Conservation (phyloP, 30 jellyfish, hydroid and myxozoan genomes). For the Nemopilema nomurai region DNA sequence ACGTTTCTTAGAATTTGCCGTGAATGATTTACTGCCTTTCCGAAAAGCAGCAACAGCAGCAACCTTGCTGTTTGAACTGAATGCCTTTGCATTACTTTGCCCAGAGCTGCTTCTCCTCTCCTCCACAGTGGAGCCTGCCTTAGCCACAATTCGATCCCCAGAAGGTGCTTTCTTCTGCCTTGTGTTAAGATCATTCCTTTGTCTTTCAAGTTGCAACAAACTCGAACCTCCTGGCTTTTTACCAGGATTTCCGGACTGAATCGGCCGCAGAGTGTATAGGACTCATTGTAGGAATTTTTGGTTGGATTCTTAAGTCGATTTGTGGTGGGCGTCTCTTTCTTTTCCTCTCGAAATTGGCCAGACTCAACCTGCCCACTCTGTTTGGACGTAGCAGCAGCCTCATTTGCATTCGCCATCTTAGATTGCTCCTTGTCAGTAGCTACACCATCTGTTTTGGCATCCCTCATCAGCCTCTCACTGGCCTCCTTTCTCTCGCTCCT, state of each 20-base stretch:
- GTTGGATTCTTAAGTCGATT: background rate
- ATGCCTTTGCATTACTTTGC: background rate
- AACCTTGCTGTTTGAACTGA: background rate
- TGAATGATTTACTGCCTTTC: background rate
- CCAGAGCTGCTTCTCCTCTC: background rate
- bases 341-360: background rate
- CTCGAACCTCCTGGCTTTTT: background rate
- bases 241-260: slow-evolving; percentile 1
- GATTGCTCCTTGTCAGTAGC: background rate
- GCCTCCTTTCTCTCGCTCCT: background rate
- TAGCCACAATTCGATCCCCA: background rate
- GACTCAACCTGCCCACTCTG: background rate
- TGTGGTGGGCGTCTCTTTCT: background rate
- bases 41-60: background rate
- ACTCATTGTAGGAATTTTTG: slow-evolving; percentile 8
- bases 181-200: background rate
- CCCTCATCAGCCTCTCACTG: background rate
- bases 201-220: too few species aligned
- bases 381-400: background rate
- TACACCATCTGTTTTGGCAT: background rate
- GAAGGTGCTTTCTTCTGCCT: background rate
- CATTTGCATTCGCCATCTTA: background rate
- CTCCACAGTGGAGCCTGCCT: background rate
- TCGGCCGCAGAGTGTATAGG: slow-evolving; percentile 24
- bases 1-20: background rate